These are phyloP conservation scores for Phyllostomus discolor DNA, from an alignment of 2,113 vertebrate genomes.

Conservation along the genomic window DNA sequence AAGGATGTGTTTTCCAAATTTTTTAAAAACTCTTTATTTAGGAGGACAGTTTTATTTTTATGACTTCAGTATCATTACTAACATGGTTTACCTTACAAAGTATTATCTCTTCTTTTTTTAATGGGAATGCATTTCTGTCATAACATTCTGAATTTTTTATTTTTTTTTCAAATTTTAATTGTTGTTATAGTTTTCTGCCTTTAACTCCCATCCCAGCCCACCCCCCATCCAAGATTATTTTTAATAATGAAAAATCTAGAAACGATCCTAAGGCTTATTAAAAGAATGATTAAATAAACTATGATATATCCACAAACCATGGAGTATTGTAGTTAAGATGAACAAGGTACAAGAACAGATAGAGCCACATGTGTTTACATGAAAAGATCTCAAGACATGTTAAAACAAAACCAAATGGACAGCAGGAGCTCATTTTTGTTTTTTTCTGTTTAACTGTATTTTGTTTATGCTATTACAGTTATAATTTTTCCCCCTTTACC, in stretches of 20 bases:
- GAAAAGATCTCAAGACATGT: neutral
- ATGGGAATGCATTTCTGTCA: neutral
- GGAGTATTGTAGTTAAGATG: neutral
- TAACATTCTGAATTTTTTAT: neutral
- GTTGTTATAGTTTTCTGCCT: no score
- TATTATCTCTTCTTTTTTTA: neutral
- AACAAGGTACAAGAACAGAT: neutral
- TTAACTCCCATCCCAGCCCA: no score
- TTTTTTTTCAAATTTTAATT: neutral
- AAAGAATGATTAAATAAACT: neutral
- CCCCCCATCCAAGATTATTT: neutral
- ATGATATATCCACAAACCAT: neutral
- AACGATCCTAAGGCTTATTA: neutral
- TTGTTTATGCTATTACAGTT: no score
- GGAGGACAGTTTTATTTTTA: neutral
- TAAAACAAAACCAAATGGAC: conserved; percentile 13
- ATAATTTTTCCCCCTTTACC: no score
- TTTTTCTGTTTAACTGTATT: no score
- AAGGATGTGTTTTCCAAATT: conserved; percentile 1
- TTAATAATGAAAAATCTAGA: neutral
- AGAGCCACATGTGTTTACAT: neutral
- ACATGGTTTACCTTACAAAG: neutral
- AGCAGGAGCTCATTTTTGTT: neutral
- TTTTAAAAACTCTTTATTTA: neutral
- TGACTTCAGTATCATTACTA: neutral